phyloP scores from a whole-genome alignment of 1,140 invertebrate genomes.

The Drosophila albomicans region DNA sequence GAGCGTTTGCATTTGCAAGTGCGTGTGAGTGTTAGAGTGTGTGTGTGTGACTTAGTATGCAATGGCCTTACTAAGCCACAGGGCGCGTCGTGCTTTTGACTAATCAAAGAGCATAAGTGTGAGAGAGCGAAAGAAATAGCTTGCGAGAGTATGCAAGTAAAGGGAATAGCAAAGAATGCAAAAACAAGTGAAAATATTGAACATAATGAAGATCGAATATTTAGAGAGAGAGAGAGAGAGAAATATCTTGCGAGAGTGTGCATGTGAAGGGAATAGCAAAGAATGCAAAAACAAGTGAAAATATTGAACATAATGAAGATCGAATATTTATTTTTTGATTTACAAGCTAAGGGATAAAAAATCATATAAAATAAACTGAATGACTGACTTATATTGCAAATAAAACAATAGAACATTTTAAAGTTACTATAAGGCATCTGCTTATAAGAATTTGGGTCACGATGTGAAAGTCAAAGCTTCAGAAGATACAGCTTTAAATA shows the following conservation, averaged over 20 bases:
- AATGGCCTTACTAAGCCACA: not conserved
- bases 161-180: not conserved
- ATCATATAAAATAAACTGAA: too few species aligned
- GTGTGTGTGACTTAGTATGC: slow-evolving; percentile 11
- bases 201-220: too few species aligned
- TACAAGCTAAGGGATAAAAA: too few species aligned
- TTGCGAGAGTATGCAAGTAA: not conserved
- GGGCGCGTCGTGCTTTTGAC: not conserved
- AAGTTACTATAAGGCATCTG: too few species aligned
- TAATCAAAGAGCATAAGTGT: not conserved
- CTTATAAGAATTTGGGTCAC: too few species aligned
- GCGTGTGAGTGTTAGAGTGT: not conserved
- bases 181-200: not conserved
- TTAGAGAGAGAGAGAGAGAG: not conserved
- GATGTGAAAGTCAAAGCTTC: too few species aligned
- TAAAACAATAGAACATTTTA: too few species aligned
- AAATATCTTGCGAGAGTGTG: not conserved
- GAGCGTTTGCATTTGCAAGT: slow-evolving; percentile 8
- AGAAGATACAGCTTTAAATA: too few species aligned
- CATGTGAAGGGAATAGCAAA: not conserved
- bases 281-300: not conserved
- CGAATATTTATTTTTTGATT: too few species aligned
- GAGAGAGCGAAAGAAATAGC: not conserved
- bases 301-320: not conserved
- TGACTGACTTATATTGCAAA: too few species aligned